A percentile compares a stretch with the other conserved stretches of the same genome.
Conservation (phyloP, 2,888 invertebrate species). For the Campoplex capitator region DNA sequence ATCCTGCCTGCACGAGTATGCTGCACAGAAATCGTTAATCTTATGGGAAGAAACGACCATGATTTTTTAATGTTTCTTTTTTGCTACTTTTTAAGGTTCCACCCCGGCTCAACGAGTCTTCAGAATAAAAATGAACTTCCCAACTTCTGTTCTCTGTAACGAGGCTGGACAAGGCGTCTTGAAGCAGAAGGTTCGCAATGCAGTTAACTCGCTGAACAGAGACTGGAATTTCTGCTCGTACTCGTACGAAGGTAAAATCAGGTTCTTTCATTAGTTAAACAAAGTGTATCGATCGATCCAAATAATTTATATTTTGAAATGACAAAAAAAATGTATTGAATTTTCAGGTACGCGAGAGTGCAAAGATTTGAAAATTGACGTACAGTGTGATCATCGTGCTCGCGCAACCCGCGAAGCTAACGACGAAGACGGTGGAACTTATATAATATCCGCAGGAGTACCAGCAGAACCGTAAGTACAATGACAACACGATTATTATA, state of each 20-base stretch:
- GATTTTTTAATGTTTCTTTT: conserved; percentile 14
- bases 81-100: conserved; percentile 87
- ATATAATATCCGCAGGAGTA: conserved; percentile 92
- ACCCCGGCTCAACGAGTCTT: conserved; percentile 97
- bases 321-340: background rate
- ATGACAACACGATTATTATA: background rate
- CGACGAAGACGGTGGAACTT: conserved; percentile 91
- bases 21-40: conserved; percentile 46
- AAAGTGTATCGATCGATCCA: too few relatives aligned
- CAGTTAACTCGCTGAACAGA: conserved; percentile 95
- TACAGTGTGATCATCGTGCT: conserved; percentile 94
- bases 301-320: background rate
- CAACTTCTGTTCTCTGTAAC: conserved; percentile 97
- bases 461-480: conserved; percentile 94
- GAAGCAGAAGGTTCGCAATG: conserved; percentile 94
- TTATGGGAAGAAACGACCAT: background rate
- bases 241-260: conserved; percentile 90
- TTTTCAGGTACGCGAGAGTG: conserved; percentile 91
- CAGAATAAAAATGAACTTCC: conserved; percentile 97
- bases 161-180: conserved; percentile 97
- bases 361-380: conserved; percentile 95
- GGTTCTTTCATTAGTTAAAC: background rate
- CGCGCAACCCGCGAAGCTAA: conserved; percentile 84
- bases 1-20: conserved; percentile 96
- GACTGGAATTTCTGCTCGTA: conserved; percentile 99